These are phyloP conservation scores for Caenorhabditis uteleia DNA, from an alignment of 2,888 invertebrate genomes.

Conservation along the genomic window DNA sequence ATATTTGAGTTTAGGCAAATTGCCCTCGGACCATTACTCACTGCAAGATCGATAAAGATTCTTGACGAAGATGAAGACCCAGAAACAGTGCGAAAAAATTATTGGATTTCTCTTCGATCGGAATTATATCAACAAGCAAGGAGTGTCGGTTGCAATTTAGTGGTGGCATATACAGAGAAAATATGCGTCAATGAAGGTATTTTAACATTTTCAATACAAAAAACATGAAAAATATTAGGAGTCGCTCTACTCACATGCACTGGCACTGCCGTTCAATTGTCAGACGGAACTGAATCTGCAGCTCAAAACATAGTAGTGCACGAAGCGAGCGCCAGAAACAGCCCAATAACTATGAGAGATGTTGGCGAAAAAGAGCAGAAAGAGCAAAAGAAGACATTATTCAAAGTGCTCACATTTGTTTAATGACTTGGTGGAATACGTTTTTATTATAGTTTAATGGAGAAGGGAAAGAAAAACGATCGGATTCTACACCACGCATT, in stretches of 20 bases:
- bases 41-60: constrained; percentile 29
- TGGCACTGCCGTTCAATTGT: constrained; percentile 25
- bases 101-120: constrained; percentile 95
- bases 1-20: constrained; percentile 33
- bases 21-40: constrained; percentile 39
- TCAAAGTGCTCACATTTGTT: too few relatives aligned
- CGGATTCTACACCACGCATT: constrained; percentile 25
- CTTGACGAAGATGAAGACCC: constrained; percentile 41
- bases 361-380: constrained; percentile 21
- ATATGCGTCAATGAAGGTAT: constrained; percentile 78
- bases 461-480: constrained; percentile 28
- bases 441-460: too few relatives aligned
- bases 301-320: not conserved
- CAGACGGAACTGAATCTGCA: constrained; percentile 15
- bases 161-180: constrained; percentile 89
- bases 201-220: too few relatives aligned
- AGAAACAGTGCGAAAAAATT: constrained; percentile 20
- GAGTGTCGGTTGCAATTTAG: constrained; percentile 89
- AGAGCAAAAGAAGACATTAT: constrained; percentile 18
- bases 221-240: constrained; percentile 14
- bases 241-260: constrained; percentile 32
- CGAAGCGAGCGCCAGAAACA: constrained; percentile 15
- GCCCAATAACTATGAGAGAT: constrained; percentile 22
- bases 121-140: constrained; percentile 92
- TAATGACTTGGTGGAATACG: too few relatives aligned